Conservation (phyloP, 2,888 invertebrate species). For the Hedya salicella region DNA sequence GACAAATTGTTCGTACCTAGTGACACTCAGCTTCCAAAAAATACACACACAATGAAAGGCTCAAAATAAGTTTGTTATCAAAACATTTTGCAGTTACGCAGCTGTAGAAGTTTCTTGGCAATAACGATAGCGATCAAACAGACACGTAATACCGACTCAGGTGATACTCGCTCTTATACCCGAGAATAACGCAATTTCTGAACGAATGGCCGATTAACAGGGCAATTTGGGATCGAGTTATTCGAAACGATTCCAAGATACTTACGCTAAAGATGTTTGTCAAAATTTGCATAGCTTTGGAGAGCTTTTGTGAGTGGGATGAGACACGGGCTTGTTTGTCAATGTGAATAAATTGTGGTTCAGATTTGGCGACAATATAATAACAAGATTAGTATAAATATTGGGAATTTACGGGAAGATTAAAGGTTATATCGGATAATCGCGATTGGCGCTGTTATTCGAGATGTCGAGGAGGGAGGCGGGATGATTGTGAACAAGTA, state of each 20-base stretch:
- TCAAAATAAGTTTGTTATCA: too few relatives aligned
- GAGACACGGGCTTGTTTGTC: conserved; percentile 18
- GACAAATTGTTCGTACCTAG: too few relatives aligned
- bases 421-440: neutral
- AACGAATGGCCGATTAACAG: conserved; percentile 47
- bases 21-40: too few relatives aligned
- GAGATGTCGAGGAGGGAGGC: neutral
- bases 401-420: neutral
- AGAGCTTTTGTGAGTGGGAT: conserved; percentile 16
- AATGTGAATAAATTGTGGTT: conserved; percentile 23
- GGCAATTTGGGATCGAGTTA: conserved; percentile 46
- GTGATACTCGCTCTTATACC: conserved; percentile 42
- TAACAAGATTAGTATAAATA: conserved; percentile 18
- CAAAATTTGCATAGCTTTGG: conserved; percentile 40
- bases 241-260: conserved; percentile 40
- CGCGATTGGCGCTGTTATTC: neutral
- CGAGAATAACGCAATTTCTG: conserved; percentile 48
- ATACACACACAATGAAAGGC: too few relatives aligned
- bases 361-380: conserved; percentile 11
- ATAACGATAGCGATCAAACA: conserved; percentile 11
- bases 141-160: conserved; percentile 31
- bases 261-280: conserved; percentile 41
- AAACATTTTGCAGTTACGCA: too few relatives aligned
- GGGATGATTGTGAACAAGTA: too few relatives aligned
- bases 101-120: too few relatives aligned